Evolutionary conservation across 1,140 invertebrate species (phyloP).

Genomic region (Drosophila sproati): DNA sequence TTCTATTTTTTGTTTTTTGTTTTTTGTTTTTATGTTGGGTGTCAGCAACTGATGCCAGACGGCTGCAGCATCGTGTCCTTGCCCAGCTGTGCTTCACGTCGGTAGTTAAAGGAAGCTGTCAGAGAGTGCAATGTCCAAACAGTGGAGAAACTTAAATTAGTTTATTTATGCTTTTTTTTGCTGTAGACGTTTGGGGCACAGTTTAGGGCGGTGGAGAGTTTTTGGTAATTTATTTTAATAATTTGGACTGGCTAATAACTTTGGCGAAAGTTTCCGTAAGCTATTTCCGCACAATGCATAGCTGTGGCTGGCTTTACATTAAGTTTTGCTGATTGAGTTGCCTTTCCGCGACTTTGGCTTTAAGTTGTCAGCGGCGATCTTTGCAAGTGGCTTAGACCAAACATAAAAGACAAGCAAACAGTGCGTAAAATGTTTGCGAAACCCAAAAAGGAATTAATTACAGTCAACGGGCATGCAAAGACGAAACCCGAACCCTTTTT

Average conservation of each 20-base stretch:
- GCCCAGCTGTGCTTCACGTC: slow-evolving; percentile 6
- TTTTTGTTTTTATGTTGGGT: slow-evolving; percentile 15
- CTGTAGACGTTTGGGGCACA: slow-evolving; percentile 33
- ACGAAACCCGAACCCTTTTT: slow-evolving; percentile 44
- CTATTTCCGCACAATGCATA: slow-evolving; percentile 11
- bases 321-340: slow-evolving; percentile 75
- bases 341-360: slow-evolving; percentile 58
- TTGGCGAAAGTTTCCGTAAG: slow-evolving; percentile 45
- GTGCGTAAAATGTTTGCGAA: slow-evolving; percentile 77
- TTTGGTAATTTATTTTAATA: slow-evolving; percentile 59
- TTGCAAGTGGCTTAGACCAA: slow-evolving; percentile 66
- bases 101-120: slow-evolving; percentile 6
- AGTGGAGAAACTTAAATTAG: slow-evolving; percentile 72
- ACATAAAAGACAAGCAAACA: slow-evolving; percentile 80
- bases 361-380: slow-evolving; percentile 75
- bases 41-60: slow-evolving; percentile 37
- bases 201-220: slow-evolving; percentile 5
- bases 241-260: slow-evolving; percentile 64
- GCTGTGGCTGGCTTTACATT: slow-evolving; percentile 39
- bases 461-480: slow-evolving; percentile 59
- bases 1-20: background rate
- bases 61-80: slow-evolving; percentile 23
- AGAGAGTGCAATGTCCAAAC: slow-evolving; percentile 36
- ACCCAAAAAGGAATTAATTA: slow-evolving; percentile 79
- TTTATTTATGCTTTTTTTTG: slow-evolving; percentile 80